Evolutionary conservation across 2,797 vertebrate species (phyloP).

Genomic region (Lophotriccus pileatus): DNA sequence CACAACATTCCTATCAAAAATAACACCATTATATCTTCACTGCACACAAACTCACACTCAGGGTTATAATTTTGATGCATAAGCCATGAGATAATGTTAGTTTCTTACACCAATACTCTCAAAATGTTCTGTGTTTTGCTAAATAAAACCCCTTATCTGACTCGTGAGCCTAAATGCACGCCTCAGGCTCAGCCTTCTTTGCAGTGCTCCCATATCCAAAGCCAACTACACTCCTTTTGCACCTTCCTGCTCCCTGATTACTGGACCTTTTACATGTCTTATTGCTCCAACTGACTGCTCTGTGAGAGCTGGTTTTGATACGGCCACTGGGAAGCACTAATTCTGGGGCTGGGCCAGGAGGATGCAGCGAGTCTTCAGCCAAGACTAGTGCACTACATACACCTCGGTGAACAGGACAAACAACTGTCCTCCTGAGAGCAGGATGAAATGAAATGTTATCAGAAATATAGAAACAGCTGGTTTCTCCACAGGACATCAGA

Average conservation of each 20-base stretch:
- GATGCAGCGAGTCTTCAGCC: background rate
- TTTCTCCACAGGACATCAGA: background rate
- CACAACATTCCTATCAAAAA: background rate
- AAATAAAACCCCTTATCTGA: background rate
- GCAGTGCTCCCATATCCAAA: background rate
- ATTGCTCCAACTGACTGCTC: background rate
- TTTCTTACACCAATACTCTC: background rate
- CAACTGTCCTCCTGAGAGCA: background rate
- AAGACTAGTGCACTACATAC: background rate
- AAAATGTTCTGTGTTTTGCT: background rate
- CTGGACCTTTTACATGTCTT: background rate
- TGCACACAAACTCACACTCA: background rate
- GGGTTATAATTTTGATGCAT: background rate
- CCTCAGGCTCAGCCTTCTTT: background rate
- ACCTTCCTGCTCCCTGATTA: background rate
- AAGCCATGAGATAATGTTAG: background rate
- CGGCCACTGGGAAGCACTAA: background rate
- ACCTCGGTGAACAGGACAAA: background rate
- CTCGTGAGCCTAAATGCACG: background rate
- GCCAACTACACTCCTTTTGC: background rate
- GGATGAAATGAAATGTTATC: background rate
- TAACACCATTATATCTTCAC: background rate
- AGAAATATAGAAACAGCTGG: background rate
- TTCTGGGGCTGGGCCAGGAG: background rate
- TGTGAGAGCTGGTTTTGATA: rapidly evolving